A percentile compares a stretch with the other conserved stretches of the same genome.
Evolutionary conservation across 2,888 invertebrate species (phyloP).

Genomic region (Himalopsyche japonica): DNA sequence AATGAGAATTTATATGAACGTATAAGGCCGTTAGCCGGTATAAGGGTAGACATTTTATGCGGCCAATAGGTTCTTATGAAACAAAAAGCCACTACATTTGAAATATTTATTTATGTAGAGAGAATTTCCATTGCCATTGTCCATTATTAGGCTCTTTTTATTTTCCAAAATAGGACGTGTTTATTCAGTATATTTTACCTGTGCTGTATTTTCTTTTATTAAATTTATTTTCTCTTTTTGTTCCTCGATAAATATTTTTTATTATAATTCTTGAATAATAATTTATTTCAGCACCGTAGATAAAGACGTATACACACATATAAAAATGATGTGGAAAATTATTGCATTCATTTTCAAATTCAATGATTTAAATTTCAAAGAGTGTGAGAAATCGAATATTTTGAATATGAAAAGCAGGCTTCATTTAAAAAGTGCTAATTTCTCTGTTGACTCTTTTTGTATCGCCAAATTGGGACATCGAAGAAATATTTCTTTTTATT

Average conservation of each 20-base stretch:
- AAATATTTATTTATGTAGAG: neutral
- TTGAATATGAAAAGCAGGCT: too few relatives aligned
- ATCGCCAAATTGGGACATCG: too few relatives aligned
- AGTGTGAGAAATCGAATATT: too few relatives aligned
- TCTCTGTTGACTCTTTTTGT: too few relatives aligned
- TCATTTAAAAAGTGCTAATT: too few relatives aligned
- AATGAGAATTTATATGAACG: constrained; percentile 15
- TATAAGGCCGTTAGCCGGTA: constrained; percentile 12
- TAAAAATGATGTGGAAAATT: too few relatives aligned
- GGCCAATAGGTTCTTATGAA: constrained; percentile 12
- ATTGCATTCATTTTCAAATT: too few relatives aligned
- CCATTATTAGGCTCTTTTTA: neutral
- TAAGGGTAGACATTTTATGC: constrained; percentile 20
- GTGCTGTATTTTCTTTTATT: neutral
- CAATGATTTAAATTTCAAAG: too few relatives aligned
- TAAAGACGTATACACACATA: too few relatives aligned
- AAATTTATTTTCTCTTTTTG: neutral
- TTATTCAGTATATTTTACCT: neutral
- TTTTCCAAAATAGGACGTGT: neutral
- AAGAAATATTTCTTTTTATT: too few relatives aligned
- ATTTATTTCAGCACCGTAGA: neutral
- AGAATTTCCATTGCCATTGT: neutral
- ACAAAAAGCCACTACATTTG: neutral
- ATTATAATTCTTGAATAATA: neutral
- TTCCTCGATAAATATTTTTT: neutral